Conservation (phyloP, 2,797 vertebrate genomes). For the Prunella strophiata region DNA sequence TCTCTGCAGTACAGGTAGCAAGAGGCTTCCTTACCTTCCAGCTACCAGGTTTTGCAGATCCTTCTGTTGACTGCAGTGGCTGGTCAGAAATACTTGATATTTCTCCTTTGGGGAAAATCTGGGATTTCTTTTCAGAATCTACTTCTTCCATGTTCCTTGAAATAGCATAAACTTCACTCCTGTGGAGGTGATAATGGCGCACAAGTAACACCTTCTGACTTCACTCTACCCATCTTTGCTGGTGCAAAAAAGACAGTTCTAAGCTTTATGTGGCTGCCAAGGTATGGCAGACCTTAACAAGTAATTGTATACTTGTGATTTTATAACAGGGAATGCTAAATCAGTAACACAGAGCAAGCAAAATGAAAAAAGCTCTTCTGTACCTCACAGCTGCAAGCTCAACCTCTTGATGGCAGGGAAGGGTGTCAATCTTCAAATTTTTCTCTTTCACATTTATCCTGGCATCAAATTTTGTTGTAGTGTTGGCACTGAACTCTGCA, state of each 20-base stretch:
- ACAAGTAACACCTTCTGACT: not conserved
- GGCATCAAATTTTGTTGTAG: conserved; percentile 57
- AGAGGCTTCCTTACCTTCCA: conserved; percentile 52
- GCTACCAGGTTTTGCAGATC: not conserved
- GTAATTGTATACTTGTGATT: not conserved
- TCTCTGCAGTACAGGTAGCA: not conserved
- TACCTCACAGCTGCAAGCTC: conserved; percentile 60
- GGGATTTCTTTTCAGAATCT: conserved; percentile 68
- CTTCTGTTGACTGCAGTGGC: conserved; percentile 22
- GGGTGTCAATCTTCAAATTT: conserved; percentile 60
- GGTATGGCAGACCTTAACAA: not conserved
- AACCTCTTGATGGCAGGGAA: conserved; percentile 43
- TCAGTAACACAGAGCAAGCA: not conserved
- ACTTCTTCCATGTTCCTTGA: conserved; percentile 81
- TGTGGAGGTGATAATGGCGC: conserved; percentile 48
- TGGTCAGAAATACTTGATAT: not conserved
- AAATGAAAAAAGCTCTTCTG: not conserved
- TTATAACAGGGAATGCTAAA: not conserved
- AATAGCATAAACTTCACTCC: conserved; percentile 80
- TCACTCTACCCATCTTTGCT: not conserved
- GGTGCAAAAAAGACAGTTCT: not conserved
- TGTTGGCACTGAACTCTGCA: conserved; percentile 23
- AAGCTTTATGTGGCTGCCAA: not conserved
- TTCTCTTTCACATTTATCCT: conserved; percentile 65
- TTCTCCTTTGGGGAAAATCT: conserved; percentile 69